A percentile compares a stretch with the other conserved stretches of the same genome.
These are phyloP conservation scores for Varroa destructor DNA, from an alignment of 1,140 invertebrate species.

Conservation along the genomic window DNA sequence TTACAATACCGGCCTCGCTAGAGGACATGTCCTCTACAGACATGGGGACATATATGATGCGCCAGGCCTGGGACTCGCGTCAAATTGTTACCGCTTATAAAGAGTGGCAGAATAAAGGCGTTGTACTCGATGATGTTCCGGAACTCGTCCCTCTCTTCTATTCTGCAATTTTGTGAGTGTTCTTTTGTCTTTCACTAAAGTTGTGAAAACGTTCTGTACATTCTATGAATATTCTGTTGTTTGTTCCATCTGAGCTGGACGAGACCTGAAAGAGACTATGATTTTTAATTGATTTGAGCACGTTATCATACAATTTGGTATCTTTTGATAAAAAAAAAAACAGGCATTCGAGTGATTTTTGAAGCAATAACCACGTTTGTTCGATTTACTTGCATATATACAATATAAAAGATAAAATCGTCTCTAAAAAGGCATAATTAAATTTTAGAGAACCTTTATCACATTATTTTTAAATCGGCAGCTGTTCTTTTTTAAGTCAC, in stretches of 20 bases:
- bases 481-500: too few species aligned
- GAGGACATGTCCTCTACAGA: constrained; percentile 16
- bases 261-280: neutral
- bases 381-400: too few species aligned
- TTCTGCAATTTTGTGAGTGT: neutral
- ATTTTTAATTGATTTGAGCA: neutral
- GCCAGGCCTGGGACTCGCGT: constrained; percentile 3
- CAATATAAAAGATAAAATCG: too few species aligned
- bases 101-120: constrained; percentile 18
- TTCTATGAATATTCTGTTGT: too few species aligned
- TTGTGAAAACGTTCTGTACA: too few species aligned
- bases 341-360: neutral
- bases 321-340: neutral
- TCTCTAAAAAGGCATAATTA: too few species aligned
- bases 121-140: constrained; percentile 3
- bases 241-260: too few species aligned
- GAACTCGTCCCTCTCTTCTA: constrained; percentile 18
- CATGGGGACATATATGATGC: constrained; percentile 14
- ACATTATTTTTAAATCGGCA: too few species aligned
- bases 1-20: constrained; percentile 11
- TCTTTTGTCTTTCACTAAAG: neutral
- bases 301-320: neutral
- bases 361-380: too few species aligned
- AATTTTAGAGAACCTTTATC: too few species aligned
- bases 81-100: neutral